These are phyloP conservation scores for Amphipoea lucens DNA, from an alignment of 2,888 invertebrate genomes.

Conservation along the genomic window DNA sequence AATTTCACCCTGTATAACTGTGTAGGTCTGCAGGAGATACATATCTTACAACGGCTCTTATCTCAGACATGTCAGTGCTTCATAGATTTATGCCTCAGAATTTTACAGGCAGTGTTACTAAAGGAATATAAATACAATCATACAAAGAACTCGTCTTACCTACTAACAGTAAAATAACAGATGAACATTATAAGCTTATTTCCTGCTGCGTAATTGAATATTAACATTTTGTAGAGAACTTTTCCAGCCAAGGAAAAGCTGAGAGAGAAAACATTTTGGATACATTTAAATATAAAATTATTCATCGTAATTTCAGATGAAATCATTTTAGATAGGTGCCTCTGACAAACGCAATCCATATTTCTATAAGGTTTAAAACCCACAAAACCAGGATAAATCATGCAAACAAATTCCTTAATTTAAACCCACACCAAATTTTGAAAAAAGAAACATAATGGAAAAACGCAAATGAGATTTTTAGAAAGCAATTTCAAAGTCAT, in stretches of 20 bases:
- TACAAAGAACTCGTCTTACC: conserved; percentile 8
- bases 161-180: conserved; percentile 20
- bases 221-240: conserved; percentile 24
- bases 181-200: conserved; percentile 7
- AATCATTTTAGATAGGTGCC: background rate
- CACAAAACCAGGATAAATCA: background rate
- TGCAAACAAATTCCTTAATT: background rate
- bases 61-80: conserved; percentile 23
- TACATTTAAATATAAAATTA: conserved; percentile 5
- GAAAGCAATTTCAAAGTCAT: conserved; percentile 58
- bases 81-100: conserved; percentile 10
- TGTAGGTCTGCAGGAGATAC: background rate
- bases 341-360: background rate
- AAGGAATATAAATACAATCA: conserved; percentile 16
- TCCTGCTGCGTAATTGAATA: conserved; percentile 34
- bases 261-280: background rate
- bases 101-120: conserved; percentile 5
- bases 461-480: conserved; percentile 25
- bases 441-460: background rate
- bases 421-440: conserved; percentile 10
- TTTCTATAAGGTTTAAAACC: background rate
- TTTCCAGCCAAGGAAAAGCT: conserved; percentile 20
- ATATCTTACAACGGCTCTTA: conserved; percentile 3
- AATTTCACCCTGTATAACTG: background rate
- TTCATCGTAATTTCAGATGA: conserved; percentile 19